A percentile compares a stretch with the other conserved stretches of the same genome.
These are phyloP conservation scores for Regulus satrapa DNA, from an alignment of 2,113 vertebrate genomes.

Conservation along the genomic window DNA sequence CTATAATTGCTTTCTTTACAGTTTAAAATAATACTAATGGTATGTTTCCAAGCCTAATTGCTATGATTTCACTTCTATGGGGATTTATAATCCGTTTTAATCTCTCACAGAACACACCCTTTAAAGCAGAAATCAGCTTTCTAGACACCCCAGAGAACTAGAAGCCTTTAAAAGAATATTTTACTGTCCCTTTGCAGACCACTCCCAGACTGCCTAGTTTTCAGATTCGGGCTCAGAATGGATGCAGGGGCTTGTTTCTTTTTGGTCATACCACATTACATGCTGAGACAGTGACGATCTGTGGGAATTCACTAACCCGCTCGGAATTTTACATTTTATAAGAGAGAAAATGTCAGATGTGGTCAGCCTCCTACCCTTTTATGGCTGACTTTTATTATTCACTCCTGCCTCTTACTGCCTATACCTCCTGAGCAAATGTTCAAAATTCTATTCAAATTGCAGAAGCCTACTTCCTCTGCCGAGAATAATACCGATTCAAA, in stretches of 20 bases:
- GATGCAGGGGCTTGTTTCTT: neutral
- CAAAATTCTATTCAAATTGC: constrained; percentile 45
- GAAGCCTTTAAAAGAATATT: neutral
- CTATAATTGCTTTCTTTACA: neutral
- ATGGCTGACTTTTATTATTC: constrained; percentile 50
- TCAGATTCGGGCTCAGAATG: neutral
- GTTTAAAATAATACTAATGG: neutral
- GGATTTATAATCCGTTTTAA: constrained; percentile 3
- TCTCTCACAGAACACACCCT: neutral
- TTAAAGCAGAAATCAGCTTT: constrained; percentile 2
- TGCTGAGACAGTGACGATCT: constrained; percentile 24
- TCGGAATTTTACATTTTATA: constrained; percentile 11
- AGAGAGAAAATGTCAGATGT: neutral
- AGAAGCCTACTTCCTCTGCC: constrained; percentile 40
- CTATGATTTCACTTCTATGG: neutral
- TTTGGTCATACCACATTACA: neutral
- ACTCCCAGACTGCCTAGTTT: neutral
- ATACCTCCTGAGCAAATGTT: constrained; percentile 27
- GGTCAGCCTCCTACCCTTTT: constrained; percentile 38
- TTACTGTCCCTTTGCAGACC: neutral
- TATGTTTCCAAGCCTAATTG: neutral
- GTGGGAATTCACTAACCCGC: constrained; percentile 10
- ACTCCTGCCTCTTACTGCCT: neutral
- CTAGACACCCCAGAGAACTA: neutral
- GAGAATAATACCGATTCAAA: constrained; percentile 42